Base-by-base conservation (phyloP, 2,888 invertebrate genomes). In the Synanthedon vespiformis region DNA sequence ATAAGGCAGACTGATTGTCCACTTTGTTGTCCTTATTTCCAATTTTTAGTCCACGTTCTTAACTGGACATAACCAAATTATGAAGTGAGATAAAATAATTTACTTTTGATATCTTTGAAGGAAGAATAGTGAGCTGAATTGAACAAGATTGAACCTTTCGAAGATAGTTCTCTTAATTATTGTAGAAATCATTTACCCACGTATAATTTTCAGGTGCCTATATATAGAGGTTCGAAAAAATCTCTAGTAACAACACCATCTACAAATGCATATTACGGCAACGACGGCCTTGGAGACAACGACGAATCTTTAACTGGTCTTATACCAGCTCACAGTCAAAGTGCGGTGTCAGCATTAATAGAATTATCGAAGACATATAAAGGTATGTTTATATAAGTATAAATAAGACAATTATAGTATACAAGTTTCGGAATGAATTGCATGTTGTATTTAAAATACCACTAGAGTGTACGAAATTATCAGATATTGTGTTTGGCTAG, bases 211-310 rank as follows among this genome's bases (percentile, higher is more conserved):
- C 63, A 94, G 93, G 89, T 94, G 54, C 94, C 94, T 48, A 90
- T 94, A 49, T 93, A 89, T 67, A 80, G 89, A 74, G 94, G 94
- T 10, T 89, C 91, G 0, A 74, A 81, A 52, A 72, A 83, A 3
- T 80, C 89, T 13, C 58, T 90, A 27, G 70, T 89, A 2, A 73
- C 60, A 5, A 81, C 82, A 4, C 74, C 80, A 10, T 49, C 67
- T 8, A 62, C 67, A 1, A 67, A 63, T 0, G 62, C 74, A 12
- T 77, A 81, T 58, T 93, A 88, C 59, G 94, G 94, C 0, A 63
- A 68, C 18, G 94, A 94, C 72, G 94, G 94, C 2, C 89, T 94
- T 55, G 93, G 93, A 2, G 93, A 93, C 67, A 80, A 86, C 10
- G 83, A 80, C 0, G 74, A 77, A 8, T 82, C 80, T 0, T 74